Evolutionary conservation across 2,113 vertebrate species (phyloP).

Genomic region (Pantherophis guttatus): DNA sequence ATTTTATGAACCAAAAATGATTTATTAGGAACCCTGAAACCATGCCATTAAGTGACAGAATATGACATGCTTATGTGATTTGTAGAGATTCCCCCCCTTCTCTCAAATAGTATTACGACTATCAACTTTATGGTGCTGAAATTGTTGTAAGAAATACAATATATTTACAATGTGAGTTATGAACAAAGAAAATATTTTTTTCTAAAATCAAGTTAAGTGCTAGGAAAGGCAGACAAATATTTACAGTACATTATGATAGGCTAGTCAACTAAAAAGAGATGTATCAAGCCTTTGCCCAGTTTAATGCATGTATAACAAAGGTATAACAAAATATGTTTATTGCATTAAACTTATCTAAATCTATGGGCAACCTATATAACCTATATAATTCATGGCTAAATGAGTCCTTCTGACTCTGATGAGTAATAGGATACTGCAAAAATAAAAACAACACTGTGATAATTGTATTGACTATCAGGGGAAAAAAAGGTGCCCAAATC

Average conservation of each 20-base stretch:
- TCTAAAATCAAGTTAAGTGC: constrained; percentile 19
- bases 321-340: background rate
- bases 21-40: constrained; percentile 52
- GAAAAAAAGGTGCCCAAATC: background rate
- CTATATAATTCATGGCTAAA: background rate
- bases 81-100: background rate
- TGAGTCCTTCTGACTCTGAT: background rate
- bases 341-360: background rate
- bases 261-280: background rate
- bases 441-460: background rate
- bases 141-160: constrained; percentile 26
- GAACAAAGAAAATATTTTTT: constrained; percentile 1
- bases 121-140: constrained; percentile 8
- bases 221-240: constrained; percentile 31
- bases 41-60: constrained; percentile 34
- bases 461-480: background rate
- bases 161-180: background rate
- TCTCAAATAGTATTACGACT: constrained; percentile 34
- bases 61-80: constrained; percentile 12
- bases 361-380: background rate
- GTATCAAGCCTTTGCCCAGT: background rate
- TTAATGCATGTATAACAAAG: background rate
- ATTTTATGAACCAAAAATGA: constrained; percentile 44
- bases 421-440: background rate
- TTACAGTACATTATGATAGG: background rate